Base-by-base conservation (phyloP, 1,140 invertebrate genomes). In the Periplaneta americana region DNA sequence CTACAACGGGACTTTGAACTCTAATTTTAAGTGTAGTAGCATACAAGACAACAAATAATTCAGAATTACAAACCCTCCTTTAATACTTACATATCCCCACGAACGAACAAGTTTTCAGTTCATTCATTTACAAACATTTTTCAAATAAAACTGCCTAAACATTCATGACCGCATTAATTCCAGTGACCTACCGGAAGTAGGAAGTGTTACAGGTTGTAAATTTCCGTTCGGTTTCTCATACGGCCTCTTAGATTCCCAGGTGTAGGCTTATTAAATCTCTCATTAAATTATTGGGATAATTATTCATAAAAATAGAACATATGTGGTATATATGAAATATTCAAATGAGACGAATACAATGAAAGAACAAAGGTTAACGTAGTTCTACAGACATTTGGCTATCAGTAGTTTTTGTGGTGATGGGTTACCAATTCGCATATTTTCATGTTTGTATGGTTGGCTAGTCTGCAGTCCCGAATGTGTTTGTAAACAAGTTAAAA, bases 161-260 rank as follows among this genome's bases (percentile, higher is more conserved):
- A 28, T 80, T 74, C 37, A 66, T 74, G 79, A 80, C 79, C 79
- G 79, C 39, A 74, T 80, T 77, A 81, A 81, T 32, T 78, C 36
- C 81, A 78, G 35, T 81, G 81, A 81, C 81, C 81, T 81, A 81
- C 34, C 81, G 35, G 74, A 81, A 78, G 80, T 78, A 81, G 81
- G 75, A 81, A 81, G 76, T 78, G 76, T 78, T 36, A 78, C 76
- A 78, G 76, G 76, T 78, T 78, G 35, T 78, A 36, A 34, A 78
- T 78, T 78, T 78, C 76, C 76, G 76, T 31, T 78, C n/a, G 22
- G 48, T 66, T 66, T 66, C n/a, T n/a, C 6, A 28, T 5, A 66
- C 22, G n/a, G 48, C 48, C 22, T n/a, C 6, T n/a, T 2, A 1
- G n/a, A 66, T 66, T n/a, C 48, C 48, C 28, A 66, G 28, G 48